These are phyloP conservation scores for Hepsetus odoe DNA, from an alignment of 2,113 vertebrate species.

Conservation along the genomic window DNA sequence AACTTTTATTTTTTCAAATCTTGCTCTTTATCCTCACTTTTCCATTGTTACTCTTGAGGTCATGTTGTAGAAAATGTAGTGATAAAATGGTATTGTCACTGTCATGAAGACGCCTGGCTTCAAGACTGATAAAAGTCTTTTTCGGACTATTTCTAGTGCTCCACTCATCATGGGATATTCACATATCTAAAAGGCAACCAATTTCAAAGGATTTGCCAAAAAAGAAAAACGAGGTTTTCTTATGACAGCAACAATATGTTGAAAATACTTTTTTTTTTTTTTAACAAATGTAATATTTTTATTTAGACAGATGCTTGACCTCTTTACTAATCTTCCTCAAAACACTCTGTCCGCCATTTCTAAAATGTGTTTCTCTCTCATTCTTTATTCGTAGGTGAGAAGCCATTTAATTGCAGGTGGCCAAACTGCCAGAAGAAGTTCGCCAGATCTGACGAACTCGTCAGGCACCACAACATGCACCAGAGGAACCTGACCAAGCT, in stretches of 20 bases:
- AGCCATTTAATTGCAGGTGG: conserved; percentile 98
- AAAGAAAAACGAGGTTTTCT: not conserved
- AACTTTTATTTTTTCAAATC: conserved; percentile 88
- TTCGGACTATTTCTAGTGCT: too few species aligned
- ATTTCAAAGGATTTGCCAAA: too few species aligned
- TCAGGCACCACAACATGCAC: conserved; percentile 99
- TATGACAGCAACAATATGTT: not conserved
- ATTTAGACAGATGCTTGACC: not conserved
- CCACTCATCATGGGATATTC: too few species aligned
- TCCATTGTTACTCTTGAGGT: conserved; percentile 32
- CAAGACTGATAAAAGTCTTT: too few species aligned
- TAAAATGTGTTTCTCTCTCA: conserved; percentile 29
- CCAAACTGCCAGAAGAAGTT: conserved; percentile 99
- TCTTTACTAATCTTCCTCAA: conserved; percentile 24
- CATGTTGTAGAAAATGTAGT: conserved; percentile 34
- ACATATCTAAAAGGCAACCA: too few species aligned
- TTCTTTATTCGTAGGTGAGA: conserved; percentile 85
- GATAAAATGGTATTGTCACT: not conserved
- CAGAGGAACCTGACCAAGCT: conserved; percentile 99
- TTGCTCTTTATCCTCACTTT: conserved; percentile 51
- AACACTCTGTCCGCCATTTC: not conserved
- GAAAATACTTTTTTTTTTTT: not conserved
- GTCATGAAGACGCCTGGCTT: not conserved
- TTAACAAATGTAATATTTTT: not conserved
- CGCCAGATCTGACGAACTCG: conserved; percentile 95